Evolutionary conservation across 2,797 vertebrate species (phyloP), one percentile per base, ranked within the genome.

Genomic region (Micropoecilia bifurca): DNA sequence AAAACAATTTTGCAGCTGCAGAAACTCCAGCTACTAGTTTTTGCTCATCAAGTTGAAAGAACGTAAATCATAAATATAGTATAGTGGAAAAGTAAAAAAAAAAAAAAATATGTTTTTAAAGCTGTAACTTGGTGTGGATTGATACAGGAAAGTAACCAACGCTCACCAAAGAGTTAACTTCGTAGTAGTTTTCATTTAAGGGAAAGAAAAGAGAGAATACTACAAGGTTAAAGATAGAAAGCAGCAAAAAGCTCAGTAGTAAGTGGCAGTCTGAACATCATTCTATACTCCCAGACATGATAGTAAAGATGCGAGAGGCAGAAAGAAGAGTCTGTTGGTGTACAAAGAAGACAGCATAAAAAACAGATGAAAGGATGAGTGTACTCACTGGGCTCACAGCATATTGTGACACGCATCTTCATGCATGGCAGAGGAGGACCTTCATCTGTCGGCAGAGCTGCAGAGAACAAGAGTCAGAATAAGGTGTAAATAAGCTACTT

Each of bases 351-450:
- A 47, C 55, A 53, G 88, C 88, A 92, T 72, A 82, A 84, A 87
- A 87, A 84, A 71, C 36, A 80, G 87, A 91, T 91, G 81, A 92
- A 90, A 87, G 86, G 86, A 89, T 3, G 85, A 88, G 88, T 75
- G 86, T 89, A 96, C 96, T 95, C 92, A 96, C 96, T 92, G 74
- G 92, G 80, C 84, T 91, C 88, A 25, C 95, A 96, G 91, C 95
- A 96, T 88, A 96, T 95, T 61, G 93, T 94, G 88, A 96, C 90
- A 61, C 94, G 94, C 80, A 96, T 83, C 93, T 94, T 96, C 95
- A 96, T 96, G 89, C 96, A 96, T 80, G 93, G 95, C 89, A 95
- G 91, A 74, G 90, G 91, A 82, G 94, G 93, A 71, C 94, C 95
- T 89, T 96, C 95, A 81, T 96, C 95, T 84, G 90, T 77, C 50